Percentiles rank a stretch among this genome's conserved stretches.
phyloP scores from a whole-genome alignment of 2,797 vertebrate species.

The Periparus ater region DNA sequence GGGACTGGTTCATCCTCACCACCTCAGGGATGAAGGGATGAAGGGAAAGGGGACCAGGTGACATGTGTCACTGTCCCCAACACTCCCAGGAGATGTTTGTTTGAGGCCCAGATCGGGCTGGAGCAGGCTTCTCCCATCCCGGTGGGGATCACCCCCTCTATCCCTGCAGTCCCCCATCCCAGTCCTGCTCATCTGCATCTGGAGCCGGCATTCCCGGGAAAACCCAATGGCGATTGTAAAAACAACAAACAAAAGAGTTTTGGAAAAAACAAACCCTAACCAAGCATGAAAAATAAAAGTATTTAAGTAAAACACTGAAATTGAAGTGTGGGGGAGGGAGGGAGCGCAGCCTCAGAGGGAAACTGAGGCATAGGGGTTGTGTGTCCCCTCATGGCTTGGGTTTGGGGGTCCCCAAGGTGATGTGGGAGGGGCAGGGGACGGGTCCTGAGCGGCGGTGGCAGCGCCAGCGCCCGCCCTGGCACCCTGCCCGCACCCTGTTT shows the following conservation, averaged over 20 bases:
- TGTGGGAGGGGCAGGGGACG: background rate
- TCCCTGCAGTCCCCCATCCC: background rate
- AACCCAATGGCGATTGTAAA: background rate
- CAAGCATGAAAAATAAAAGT: constrained; percentile 42
- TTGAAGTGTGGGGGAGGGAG: too few relatives aligned
- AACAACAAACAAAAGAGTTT: background rate
- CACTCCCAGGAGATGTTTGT: background rate
- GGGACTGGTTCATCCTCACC: background rate
- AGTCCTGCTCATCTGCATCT: background rate
- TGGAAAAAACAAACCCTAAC: background rate
- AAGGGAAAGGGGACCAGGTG: background rate
- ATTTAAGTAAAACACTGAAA: background rate
- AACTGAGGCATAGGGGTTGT: background rate
- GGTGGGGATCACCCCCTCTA: fast-evolving
- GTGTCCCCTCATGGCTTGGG: too few relatives aligned
- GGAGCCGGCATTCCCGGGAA: background rate
- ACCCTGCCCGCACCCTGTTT: background rate
- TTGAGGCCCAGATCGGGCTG: background rate
- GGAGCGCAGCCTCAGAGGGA: fast-evolving
- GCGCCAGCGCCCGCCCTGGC: background rate
- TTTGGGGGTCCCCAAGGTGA: background rate
- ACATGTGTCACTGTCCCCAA: fast-evolving
- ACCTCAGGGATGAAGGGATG: background rate
- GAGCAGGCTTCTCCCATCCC: background rate
- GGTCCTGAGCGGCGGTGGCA: fast-evolving